Evolutionary conservation across 2,888 invertebrate genomes (phyloP).

Genomic region (Pinctada fucata): DNA sequence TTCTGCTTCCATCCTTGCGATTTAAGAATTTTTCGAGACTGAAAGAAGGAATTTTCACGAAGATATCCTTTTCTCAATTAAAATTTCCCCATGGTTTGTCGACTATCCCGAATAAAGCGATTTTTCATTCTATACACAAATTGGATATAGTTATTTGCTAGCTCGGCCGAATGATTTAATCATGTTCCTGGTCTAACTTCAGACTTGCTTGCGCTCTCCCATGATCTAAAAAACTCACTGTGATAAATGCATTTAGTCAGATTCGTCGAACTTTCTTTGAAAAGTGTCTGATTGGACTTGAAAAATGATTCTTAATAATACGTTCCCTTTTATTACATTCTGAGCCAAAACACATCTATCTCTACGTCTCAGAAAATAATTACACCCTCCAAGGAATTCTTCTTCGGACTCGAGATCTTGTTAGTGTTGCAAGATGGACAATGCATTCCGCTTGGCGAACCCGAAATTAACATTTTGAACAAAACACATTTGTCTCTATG

Average conservation of each 20-base stretch:
- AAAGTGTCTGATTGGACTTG: constrained; percentile 42
- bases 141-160: constrained; percentile 42
- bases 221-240: constrained; percentile 6
- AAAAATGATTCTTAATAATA: constrained; percentile 45
- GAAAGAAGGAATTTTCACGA: not conserved
- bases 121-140: constrained; percentile 39
- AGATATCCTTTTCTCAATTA: constrained; percentile 12
- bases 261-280: constrained; percentile 34
- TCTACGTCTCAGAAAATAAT: constrained; percentile 40
- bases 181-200: constrained; percentile 16
- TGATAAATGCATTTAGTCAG: constrained; percentile 36
- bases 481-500: constrained; percentile 33
- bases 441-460: constrained; percentile 19
- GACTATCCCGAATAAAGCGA: constrained; percentile 25
- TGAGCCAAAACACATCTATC: constrained; percentile 38
- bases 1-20: not conserved
- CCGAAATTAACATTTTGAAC: constrained; percentile 32
- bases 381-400: constrained; percentile 29
- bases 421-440: constrained; percentile 29
- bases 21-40: not conserved
- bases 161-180: constrained; percentile 40
- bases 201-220: constrained; percentile 12
- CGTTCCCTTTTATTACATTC: constrained; percentile 40
- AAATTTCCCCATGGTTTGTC: constrained; percentile 13
- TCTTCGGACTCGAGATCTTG: constrained; percentile 13